Percentiles rank a stretch among this genome's conserved stretches.
These are phyloP conservation scores for Ethmia dodecea DNA, from an alignment of 2,888 invertebrate species.

Conservation along the genomic window DNA sequence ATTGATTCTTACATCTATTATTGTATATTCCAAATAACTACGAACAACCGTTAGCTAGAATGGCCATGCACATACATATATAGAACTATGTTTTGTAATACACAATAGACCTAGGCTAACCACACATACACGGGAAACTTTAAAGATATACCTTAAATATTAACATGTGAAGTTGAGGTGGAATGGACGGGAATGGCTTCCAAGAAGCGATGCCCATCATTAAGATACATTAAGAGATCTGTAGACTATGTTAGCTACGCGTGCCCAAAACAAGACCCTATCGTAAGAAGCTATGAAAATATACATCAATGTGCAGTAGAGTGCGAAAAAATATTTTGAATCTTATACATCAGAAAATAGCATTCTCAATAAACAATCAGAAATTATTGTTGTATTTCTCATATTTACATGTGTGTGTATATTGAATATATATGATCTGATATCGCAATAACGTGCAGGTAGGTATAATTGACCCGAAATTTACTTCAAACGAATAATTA, in stretches of 20 bases:
- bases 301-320: constrained; percentile 51
- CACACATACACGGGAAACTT: constrained; percentile 64
- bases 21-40: constrained; percentile 66
- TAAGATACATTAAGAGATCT: constrained; percentile 14
- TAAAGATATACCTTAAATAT: constrained; percentile 47
- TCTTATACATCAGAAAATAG: constrained; percentile 66
- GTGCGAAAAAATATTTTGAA: constrained; percentile 62
- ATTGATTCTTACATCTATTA: constrained; percentile 57
- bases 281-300: constrained; percentile 69
- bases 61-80: constrained; percentile 69
- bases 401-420: constrained; percentile 66
- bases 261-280: constrained; percentile 55
- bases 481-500: constrained; percentile 25
- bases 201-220: constrained; percentile 42
- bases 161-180: constrained; percentile 41
- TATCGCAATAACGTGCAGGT: constrained; percentile 38
- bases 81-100: constrained; percentile 53
- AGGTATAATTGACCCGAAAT: constrained; percentile 47
- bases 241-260: constrained; percentile 40
- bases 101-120: constrained; percentile 61
- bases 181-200: constrained; percentile 43
- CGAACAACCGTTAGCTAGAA: constrained; percentile 70
- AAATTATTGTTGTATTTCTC: constrained; percentile 57
- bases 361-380: constrained; percentile 62
- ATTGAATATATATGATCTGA: constrained; percentile 51